Evolutionary conservation across 2,113 vertebrate species (phyloP).

Genomic region (Anser brachyrhynchus): DNA sequence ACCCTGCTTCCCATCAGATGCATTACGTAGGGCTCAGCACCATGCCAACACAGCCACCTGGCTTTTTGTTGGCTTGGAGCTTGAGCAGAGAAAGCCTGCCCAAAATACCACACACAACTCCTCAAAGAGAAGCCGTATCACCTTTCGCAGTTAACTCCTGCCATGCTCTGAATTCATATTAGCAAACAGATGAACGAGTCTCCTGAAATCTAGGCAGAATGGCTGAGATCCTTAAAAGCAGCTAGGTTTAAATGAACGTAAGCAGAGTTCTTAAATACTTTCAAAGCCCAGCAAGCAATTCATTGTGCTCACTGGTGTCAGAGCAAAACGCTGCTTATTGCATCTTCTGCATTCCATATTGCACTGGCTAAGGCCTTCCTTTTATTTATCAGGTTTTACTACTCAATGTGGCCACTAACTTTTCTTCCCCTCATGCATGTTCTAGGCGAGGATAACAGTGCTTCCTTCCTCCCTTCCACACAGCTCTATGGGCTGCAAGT

Average conservation of each 20-base stretch:
- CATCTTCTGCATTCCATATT: not conserved
- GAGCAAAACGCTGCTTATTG: not conserved
- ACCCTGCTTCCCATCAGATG: not conserved
- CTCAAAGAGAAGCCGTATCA: not conserved
- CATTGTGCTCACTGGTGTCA: not conserved
- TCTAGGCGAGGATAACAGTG: not conserved
- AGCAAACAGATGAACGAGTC: not conserved
- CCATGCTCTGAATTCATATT: not conserved
- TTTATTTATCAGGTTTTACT: not conserved
- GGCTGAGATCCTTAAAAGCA: not conserved
- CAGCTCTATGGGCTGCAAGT: too few species aligned
- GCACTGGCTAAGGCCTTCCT: not conserved
- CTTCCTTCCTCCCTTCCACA: not conserved
- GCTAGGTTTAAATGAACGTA: not conserved
- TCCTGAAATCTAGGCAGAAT: not conserved
- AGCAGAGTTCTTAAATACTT: not conserved
- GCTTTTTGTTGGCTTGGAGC: not conserved
- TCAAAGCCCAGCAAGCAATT: not conserved
- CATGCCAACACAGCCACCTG: conserved; percentile 22
- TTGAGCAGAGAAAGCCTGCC: not conserved
- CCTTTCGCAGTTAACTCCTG: not conserved
- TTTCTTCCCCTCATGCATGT: not conserved
- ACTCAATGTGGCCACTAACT: fast-evolving
- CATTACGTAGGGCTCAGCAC: not conserved
- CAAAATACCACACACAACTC: not conserved